Evolutionary conservation across 2,797 vertebrate species (phyloP), one percentile per base, ranked within the genome.

Genomic region (Tinamus major): DNA sequence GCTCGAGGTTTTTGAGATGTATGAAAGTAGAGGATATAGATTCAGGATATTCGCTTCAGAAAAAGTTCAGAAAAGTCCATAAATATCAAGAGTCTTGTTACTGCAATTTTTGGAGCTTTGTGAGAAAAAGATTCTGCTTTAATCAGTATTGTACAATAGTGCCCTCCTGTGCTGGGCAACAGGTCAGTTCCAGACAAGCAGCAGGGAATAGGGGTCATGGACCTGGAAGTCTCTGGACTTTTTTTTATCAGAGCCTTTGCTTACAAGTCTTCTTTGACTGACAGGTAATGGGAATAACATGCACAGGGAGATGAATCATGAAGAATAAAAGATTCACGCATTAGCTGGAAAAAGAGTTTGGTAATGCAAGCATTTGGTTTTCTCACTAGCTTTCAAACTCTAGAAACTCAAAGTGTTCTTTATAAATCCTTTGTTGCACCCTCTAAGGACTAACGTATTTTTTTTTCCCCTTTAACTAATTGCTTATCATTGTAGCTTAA

Each of bases 321-420:
- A 49, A 63, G 79, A 83, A 83, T 48, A 48, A 83, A 75, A 78
- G 20, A 56, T 74, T 41, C 2, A 1, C 48, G 41, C 1, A 0
- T 51, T 74, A 59, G 7, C 46, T 91, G 65, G 31, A 56, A 75
- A 75, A 61, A 72, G 63, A 68, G 51, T 86, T 85, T 84, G 29
- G 49, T 68, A 37, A 20, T 62, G 29, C 17, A 19, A 35, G 6
- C 49, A 65, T 29, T 41, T 55, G 21, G 2, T 9, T 80, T 94
- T 91, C 56, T 89, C 55, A 59, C 51, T 69, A 44, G 23, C 13
- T 80, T 87, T 18, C 46, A 89, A 91, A 35, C 53, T 76, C 35
- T 62, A 21, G 37, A 63, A 87, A 85, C 55, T 49, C 49, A 89
- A 85, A 89, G 75, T 33, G 27, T 80, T 83, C 49, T 81, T 79